Percentiles rank a stretch among this genome's conserved stretches.
phyloP scores from a whole-genome alignment of 23 tunicate species.

The Ciona savignyi region DNA sequence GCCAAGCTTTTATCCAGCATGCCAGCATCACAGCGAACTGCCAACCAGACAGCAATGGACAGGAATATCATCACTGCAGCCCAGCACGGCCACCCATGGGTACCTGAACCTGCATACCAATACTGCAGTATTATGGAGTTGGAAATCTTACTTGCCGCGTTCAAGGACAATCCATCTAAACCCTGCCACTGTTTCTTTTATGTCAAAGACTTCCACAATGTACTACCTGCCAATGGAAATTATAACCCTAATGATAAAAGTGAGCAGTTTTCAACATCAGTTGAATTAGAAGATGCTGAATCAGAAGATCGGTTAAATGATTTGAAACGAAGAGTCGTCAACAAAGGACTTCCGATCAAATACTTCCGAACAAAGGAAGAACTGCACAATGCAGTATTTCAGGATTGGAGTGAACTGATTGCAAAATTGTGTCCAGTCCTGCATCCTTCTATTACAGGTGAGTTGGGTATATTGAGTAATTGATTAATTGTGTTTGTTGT shows the following conservation, averaged over 20 bases:
- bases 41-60: slow-evolving; percentile 21
- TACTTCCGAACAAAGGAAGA: slow-evolving; percentile 45
- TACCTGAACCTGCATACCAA: slow-evolving; percentile 41
- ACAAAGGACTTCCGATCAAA: slow-evolving; percentile 69
- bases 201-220: slow-evolving; percentile 38
- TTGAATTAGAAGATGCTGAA: slow-evolving; percentile 83
- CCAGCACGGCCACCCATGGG: slow-evolving; percentile 58
- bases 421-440: slow-evolving; percentile 11
- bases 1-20: slow-evolving; percentile 10
- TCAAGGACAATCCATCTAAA: slow-evolving; percentile 4
- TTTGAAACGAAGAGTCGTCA: slow-evolving; percentile 40
- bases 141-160: slow-evolving; percentile 46
- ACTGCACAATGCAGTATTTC: slow-evolving; percentile 19
- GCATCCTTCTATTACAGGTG: not conserved
- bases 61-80: slow-evolving; percentile 45
- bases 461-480: too few relatives aligned
- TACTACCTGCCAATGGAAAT: slow-evolving; percentile 1
- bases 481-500: too few relatives aligned
- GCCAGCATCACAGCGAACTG: not conserved
- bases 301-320: slow-evolving; percentile 40
- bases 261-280: too few relatives aligned
- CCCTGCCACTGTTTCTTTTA: slow-evolving; percentile 71
- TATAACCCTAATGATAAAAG: slow-evolving; percentile 8
- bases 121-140: slow-evolving; percentile 68
- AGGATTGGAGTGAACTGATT: slow-evolving; percentile 62